Conservation (phyloP, 2,113 vertebrate genomes). For the Climacteris rufus region DNA sequence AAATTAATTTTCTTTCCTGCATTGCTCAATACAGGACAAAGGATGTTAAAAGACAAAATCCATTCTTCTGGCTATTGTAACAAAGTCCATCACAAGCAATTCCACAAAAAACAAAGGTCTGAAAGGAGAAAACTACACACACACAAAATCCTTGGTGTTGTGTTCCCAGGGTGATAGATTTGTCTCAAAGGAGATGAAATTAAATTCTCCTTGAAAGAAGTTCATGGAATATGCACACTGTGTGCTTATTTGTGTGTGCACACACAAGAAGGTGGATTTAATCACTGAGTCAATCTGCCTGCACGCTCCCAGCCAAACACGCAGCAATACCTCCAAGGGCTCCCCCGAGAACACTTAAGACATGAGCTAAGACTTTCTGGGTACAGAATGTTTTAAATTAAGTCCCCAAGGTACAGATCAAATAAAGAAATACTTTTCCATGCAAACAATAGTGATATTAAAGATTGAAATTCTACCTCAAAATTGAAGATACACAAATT, state of each 20-base stretch:
- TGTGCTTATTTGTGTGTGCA: neutral
- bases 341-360: neutral
- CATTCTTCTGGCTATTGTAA: neutral
- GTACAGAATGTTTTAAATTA: conserved; percentile 13
- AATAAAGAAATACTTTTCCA: conserved; percentile 16
- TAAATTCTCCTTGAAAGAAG: neutral
- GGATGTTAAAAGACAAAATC: neutral
- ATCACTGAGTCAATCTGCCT: conserved; percentile 32
- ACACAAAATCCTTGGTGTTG: neutral
- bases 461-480: neutral
- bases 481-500: neutral
- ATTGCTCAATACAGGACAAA: neutral
- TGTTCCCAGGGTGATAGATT: neutral
- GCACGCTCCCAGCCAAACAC: neutral
- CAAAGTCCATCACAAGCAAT: neutral
- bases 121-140: neutral
- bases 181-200: neutral
- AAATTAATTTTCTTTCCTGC: neutral
- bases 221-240: neutral
- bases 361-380: neutral
- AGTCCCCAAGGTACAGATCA: conserved; percentile 22
- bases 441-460: conserved; percentile 6
- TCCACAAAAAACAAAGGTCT: neutral
- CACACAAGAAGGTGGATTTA: conserved; percentile 13
- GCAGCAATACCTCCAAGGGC: neutral